phyloP scores from a whole-genome alignment of 2,113 vertebrate genomes.

The Choloepus hoffmanni region DNA sequence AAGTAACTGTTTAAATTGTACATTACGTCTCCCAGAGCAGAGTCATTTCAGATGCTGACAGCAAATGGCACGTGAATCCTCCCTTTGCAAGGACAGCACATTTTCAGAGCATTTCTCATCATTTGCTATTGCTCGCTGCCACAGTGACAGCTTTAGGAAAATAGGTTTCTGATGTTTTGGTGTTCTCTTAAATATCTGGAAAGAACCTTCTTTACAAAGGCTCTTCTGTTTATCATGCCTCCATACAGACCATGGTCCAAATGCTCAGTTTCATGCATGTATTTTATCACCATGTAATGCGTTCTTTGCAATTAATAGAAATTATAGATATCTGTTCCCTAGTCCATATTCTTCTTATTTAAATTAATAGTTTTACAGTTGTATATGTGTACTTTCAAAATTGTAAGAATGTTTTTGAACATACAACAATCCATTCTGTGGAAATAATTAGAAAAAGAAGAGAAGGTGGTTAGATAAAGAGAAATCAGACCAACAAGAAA shows the following conservation, averaged over 20 bases:
- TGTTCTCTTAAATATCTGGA: neutral
- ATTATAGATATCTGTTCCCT: neutral
- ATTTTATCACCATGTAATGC: neutral
- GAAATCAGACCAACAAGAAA: neutral
- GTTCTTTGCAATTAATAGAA: neutral
- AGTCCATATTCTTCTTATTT: neutral
- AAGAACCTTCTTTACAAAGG: neutral
- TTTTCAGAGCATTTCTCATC: neutral
- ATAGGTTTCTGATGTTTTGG: neutral
- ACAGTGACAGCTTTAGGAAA: neutral
- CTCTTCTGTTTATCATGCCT: neutral
- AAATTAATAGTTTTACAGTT: neutral
- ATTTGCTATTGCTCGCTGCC: neutral
- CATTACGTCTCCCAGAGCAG: neutral
- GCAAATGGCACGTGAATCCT: fast-evolving
- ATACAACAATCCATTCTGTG: neutral
- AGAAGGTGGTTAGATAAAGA: neutral
- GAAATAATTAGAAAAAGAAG: too few relatives aligned
- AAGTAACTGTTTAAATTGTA: neutral
- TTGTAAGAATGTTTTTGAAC: neutral
- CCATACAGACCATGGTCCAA: fast-evolving
- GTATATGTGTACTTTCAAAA: neutral
- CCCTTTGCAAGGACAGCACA: neutral
- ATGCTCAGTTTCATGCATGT: neutral
- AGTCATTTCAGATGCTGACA: neutral